Conservation (phyloP, 2,797 vertebrate species). For the Steatocranus sp. region DNA sequence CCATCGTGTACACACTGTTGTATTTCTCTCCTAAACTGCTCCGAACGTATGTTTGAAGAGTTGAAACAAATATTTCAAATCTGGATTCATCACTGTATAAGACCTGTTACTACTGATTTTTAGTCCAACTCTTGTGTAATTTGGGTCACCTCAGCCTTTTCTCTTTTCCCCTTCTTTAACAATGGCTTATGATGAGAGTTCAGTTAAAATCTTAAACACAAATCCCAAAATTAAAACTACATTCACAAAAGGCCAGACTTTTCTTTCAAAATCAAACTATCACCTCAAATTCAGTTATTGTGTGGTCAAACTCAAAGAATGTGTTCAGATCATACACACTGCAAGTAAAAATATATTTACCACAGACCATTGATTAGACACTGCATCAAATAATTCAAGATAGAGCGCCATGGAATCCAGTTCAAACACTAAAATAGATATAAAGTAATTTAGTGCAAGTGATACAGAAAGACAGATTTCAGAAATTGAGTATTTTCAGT, state of each 20-base stretch:
- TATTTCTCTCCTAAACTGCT: neutral
- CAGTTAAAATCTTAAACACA: neutral
- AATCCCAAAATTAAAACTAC: neutral
- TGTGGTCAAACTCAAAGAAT: neutral
- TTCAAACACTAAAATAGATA: neutral
- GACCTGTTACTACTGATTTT: neutral
- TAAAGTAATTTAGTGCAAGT: neutral
- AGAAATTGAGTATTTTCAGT: neutral
- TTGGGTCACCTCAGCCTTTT: neutral
- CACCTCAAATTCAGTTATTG: neutral
- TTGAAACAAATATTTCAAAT: neutral
- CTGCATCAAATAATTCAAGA: neutral
- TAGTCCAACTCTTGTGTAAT: neutral
- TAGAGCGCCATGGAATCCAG: neutral
- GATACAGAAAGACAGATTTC: neutral
- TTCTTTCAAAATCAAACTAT: neutral
- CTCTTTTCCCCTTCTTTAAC: neutral
- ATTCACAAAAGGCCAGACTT: rapidly evolving
- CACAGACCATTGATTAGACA: neutral
- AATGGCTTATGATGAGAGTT: neutral
- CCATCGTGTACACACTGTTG: neutral
- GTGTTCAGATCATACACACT: neutral
- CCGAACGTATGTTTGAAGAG: neutral
- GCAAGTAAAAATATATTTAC: neutral
- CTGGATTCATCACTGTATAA: neutral